Conservation (phyloP, 2,113 vertebrate genomes). For the Paedocypris sp. region DNA sequence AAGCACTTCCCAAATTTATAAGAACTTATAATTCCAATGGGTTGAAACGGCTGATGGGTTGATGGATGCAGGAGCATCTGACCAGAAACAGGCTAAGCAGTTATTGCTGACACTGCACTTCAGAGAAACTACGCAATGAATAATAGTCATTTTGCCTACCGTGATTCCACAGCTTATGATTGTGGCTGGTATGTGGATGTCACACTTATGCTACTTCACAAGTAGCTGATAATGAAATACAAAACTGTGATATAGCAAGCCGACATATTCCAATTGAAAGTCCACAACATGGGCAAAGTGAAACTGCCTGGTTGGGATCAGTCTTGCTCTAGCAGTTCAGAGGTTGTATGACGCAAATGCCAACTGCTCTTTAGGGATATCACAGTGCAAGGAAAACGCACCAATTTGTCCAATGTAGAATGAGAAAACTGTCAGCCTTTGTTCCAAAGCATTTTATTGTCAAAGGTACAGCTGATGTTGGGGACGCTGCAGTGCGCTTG, state of each 20-base stretch:
- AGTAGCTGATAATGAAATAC: slow-evolving; percentile 61
- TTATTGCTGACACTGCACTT: slow-evolving; percentile 21
- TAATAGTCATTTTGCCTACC: slow-evolving; percentile 35
- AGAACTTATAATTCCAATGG: too few relatives aligned
- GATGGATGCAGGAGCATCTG: not conserved
- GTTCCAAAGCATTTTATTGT: not conserved
- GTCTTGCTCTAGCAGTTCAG: slow-evolving; percentile 48
- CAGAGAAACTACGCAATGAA: slow-evolving; percentile 40
- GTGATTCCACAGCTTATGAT: slow-evolving; percentile 49
- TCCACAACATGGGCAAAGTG: slow-evolving; percentile 51
- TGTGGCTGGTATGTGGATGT: slow-evolving; percentile 54
- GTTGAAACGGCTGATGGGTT: not conserved
- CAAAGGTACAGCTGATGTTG: slow-evolving; percentile 19
- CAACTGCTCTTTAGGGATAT: slow-evolving; percentile 50
- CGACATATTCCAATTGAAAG: slow-evolving; percentile 60
- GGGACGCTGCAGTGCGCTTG: slow-evolving; percentile 1
- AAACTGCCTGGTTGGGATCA: slow-evolving; percentile 43
- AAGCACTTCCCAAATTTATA: too few relatives aligned
- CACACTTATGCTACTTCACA: too few relatives aligned
- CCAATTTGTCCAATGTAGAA: not conserved
- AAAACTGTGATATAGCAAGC: slow-evolving; percentile 63
- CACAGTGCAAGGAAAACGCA: slow-evolving; percentile 34
- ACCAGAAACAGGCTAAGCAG: not conserved
- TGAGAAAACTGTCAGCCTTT: not conserved
- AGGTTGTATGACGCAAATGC: slow-evolving; percentile 55